Percentiles rank a stretch among this genome's conserved stretches.
Conservation (phyloP, 2,888 invertebrate species). For the Lasius fuliginosus region DNA sequence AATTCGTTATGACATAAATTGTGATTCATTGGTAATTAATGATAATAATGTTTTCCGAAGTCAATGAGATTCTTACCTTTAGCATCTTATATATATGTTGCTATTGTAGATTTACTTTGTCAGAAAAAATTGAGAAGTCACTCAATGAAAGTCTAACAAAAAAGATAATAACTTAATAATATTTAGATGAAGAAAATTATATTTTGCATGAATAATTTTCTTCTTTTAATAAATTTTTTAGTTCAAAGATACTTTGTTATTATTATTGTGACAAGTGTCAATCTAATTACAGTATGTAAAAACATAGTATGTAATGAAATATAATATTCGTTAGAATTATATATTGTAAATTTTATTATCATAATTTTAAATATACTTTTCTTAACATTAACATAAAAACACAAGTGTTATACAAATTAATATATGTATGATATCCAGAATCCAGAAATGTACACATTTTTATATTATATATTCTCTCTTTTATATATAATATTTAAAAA, state of each 20-base stretch:
- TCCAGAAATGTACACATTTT: background rate
- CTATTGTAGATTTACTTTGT: background rate
- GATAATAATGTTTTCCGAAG: background rate
- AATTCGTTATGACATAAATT: background rate
- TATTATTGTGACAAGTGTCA: background rate
- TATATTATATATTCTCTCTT: background rate
- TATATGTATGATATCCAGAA: background rate
- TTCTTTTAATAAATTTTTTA: background rate
- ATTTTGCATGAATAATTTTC: background rate
- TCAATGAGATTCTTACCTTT: background rate
- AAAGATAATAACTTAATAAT: background rate
- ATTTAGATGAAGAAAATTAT: background rate
- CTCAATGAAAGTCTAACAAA: background rate
- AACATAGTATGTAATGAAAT: background rate
- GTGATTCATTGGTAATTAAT: background rate
- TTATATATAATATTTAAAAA: too few relatives aligned
- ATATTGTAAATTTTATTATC: background rate
- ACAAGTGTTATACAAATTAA: too few relatives aligned
- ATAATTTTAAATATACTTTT: background rate
- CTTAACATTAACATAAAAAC: background rate
- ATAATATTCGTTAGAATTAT: background rate
- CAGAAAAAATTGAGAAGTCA: background rate
- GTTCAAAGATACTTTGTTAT: background rate
- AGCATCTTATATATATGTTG: background rate
- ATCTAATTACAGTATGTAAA: background rate